Conservation (phyloP, 1,140 invertebrate species). For the Brachionus rotundiformis region DNA sequence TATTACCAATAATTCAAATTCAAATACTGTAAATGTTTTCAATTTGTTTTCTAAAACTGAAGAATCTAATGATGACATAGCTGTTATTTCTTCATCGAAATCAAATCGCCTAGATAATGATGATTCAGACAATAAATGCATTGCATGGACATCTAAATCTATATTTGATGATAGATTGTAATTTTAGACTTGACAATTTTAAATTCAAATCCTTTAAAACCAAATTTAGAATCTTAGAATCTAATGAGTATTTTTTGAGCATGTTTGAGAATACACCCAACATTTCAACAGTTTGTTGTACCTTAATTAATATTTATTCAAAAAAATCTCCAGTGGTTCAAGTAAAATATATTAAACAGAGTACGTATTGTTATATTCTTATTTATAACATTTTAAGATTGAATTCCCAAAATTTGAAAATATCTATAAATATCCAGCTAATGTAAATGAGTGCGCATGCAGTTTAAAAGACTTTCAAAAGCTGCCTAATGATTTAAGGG, state of each 20-base stretch:
- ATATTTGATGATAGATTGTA: slow-evolving; percentile 29
- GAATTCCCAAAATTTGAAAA: not conserved
- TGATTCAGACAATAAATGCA: not conserved
- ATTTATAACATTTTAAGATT: not conserved
- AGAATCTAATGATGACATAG: not conserved
- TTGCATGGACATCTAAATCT: slow-evolving; percentile 19
- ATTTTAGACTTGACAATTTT: not conserved
- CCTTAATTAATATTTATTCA: slow-evolving; percentile 26
- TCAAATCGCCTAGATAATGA: not conserved
- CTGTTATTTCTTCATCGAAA: not conserved
- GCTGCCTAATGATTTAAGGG: not conserved
- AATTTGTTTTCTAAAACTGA: not conserved
- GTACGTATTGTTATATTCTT: not conserved
- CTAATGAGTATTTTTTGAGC: slow-evolving; percentile 9
- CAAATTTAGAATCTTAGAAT: slow-evolving; percentile 22
- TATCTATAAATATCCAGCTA: slow-evolving; percentile 28
- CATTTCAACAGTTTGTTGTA: not conserved
- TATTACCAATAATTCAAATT: not conserved
- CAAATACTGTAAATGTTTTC: not conserved
- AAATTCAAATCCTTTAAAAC: not conserved
- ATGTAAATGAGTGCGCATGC: slow-evolving; percentile 11
- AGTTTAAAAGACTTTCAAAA: slow-evolving; percentile 38
- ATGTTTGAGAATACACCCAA: slow-evolving; percentile 25
- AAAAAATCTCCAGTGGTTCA: slow-evolving; percentile 38
- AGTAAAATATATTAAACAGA: not conserved